Evolutionary conservation across 64 coral and sea anemone genomes (phyloP), one percentile per base, ranked within the genome.

Genomic region (Cladopsammia gracilis): DNA sequence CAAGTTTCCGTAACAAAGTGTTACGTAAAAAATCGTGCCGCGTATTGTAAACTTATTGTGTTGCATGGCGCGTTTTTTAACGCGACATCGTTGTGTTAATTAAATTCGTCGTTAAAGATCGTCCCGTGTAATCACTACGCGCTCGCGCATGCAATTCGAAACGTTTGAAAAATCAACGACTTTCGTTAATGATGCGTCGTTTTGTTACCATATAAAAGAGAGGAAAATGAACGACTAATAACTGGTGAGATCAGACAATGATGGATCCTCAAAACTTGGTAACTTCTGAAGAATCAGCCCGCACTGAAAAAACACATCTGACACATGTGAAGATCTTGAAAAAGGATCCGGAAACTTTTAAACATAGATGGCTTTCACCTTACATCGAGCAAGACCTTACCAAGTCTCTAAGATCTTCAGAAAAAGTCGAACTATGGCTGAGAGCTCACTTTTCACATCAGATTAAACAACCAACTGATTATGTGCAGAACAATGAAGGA

Each of bases 371-470:
- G 80, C 19, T 84, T 22, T 19, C 80, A 67, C 80, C 80, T 24
- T 67, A 84, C n/a, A 68, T 84, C 80, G 61, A 84, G 3, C 60
- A 66, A 51, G 62, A 84, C 48, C 45, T 84, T 6, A 62, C 60
- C 19, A 80, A 60, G 26, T 22, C 80, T 48, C 43, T 84, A 48
- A 65, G 62, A 84, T 68, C 80, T 20, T 67, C 80, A n/a, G 80
- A 84, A 66, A 84, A 84, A 68, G 80, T 84, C 1, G 62, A 84
- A 67, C 46, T 84, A 34, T 84, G 80, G 80, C 45, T 84, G 11
- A 84, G 61, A 48, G 80, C 80, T 68, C 80, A 84, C 62, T 84
- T 84, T 84, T 68, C 80, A 50, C 7, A 68, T 12, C 42, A 15
- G 20, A 20, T 34, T 24, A 44, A 75, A 49, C 44, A 64, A 49